Evolutionary conservation across 2,113 vertebrate genomes (phyloP).

Genomic region (Maylandia zebra): DNA sequence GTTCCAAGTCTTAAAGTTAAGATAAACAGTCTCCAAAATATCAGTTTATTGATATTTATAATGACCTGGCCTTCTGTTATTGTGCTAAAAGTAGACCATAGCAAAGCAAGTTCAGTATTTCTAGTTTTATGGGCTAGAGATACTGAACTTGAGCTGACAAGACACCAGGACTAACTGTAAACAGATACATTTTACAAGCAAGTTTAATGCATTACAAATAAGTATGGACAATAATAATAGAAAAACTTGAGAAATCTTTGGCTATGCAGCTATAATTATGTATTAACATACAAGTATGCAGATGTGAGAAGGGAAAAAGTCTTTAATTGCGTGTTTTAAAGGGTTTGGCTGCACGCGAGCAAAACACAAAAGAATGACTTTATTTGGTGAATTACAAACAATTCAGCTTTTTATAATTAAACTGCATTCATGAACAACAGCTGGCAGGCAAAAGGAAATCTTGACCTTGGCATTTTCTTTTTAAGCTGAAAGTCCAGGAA

Average conservation of each 20-base stretch:
- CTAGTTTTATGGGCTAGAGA: not conserved
- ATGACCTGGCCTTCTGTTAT: not conserved
- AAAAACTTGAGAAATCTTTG: not conserved
- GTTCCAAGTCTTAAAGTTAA: not conserved
- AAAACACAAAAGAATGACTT: not conserved
- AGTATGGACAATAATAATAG: not conserved
- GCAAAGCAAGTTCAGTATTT: not conserved
- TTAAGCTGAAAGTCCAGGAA: not conserved
- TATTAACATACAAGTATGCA: not conserved
- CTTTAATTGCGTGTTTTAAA: not conserved
- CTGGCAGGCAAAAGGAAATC: not conserved
- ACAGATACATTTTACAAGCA: not conserved
- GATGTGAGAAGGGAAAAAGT: not conserved
- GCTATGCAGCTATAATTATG: not conserved
- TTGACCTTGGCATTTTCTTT: not conserved
- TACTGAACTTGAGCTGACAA: not conserved
- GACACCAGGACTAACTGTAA: not conserved
- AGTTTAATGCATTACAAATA: not conserved
- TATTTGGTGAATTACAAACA: not conserved
- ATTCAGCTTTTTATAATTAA: not conserved
- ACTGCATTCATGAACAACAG: not conserved
- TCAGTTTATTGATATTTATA: not conserved
- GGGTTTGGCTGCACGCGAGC: fast-evolving
- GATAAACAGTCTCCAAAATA: not conserved
- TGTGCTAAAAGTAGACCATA: not conserved